These are phyloP conservation scores for Epizoanthus rinbou DNA, from an alignment of 92 coral and sea anemone genomes.

Conservation along the genomic window DNA sequence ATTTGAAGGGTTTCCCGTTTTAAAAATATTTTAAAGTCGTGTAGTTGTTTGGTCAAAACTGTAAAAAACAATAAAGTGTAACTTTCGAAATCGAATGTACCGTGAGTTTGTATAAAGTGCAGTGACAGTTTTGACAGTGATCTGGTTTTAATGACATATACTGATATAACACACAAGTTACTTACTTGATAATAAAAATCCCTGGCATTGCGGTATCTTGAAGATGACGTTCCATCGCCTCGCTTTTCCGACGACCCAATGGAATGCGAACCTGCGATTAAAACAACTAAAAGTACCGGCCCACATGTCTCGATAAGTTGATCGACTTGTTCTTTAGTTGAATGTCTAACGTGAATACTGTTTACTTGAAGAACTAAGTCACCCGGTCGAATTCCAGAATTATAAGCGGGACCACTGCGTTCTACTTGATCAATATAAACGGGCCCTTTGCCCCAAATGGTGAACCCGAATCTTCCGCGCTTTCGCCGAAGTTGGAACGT, in stretches of 20 bases:
- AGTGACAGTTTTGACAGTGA: not conserved
- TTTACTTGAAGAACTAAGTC: conserved; percentile 91
- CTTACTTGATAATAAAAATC: conserved; percentile 92
- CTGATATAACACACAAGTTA: not conserved
- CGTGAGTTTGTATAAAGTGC: too few relatives aligned
- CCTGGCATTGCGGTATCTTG: conserved; percentile 83
- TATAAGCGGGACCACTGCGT: conserved; percentile 81
- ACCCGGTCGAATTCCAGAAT: conserved; percentile 86
- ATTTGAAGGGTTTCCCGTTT: not conserved
- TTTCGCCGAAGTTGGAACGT: conserved; percentile 88
- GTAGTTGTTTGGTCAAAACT: conserved; percentile 2
- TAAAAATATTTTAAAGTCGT: not conserved
- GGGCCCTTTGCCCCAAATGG: conserved; percentile 95
- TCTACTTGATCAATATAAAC: conserved; percentile 88
- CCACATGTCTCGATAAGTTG: conserved; percentile 85
- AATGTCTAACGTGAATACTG: conserved; percentile 81
- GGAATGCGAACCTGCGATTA: conserved; percentile 91
- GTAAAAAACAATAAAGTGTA: not conserved
- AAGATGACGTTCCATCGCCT: conserved; percentile 68
- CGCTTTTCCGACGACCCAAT: conserved; percentile 77
- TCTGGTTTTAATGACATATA: not conserved
- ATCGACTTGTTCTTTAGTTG: conserved; percentile 81
- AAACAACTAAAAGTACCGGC: conserved; percentile 77
- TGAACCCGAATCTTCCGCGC: conserved; percentile 90
- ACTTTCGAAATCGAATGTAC: not conserved